Evolutionary conservation across 2,888 invertebrate species (phyloP).

Genomic region (Dorcus parallelipipedus): DNA sequence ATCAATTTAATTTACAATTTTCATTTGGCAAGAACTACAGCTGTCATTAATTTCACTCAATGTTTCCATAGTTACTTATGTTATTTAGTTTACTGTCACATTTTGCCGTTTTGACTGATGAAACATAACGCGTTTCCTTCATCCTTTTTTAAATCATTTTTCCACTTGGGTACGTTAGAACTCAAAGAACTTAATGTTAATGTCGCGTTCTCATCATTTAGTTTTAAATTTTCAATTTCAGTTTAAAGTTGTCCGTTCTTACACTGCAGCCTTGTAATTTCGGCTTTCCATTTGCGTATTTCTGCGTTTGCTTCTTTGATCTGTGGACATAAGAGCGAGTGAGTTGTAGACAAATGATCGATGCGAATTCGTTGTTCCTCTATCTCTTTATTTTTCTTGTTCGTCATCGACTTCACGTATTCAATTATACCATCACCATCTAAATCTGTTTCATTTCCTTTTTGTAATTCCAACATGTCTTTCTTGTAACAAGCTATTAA

Average conservation of each 20-base stretch:
- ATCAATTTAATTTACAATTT: too few species aligned
- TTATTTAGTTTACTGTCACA: too few species aligned
- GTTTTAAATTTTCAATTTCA: constrained; percentile 1
- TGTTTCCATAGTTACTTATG: too few species aligned
- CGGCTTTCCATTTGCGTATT: constrained; percentile 24
- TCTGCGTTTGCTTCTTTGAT: constrained; percentile 27
- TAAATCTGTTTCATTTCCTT: background rate
- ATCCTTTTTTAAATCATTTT: background rate
- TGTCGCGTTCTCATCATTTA: background rate
- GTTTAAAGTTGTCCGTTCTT: constrained; percentile 13
- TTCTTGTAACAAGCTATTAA: constrained; percentile 21
- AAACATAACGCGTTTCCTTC: too few species aligned
- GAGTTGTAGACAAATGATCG: constrained; percentile 16
- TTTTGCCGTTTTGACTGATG: too few species aligned
- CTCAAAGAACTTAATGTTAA: background rate
- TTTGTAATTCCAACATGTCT: constrained; percentile 16
- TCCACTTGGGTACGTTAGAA: background rate
- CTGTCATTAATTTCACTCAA: too few species aligned
- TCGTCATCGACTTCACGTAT: constrained; percentile 10
- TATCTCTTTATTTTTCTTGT: constrained; percentile 23
- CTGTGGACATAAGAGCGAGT: constrained; percentile 15
- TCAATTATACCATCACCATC: constrained; percentile 5
- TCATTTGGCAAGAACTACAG: too few species aligned
- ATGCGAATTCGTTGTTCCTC: constrained; percentile 19
- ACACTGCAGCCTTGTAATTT: constrained; percentile 19